phyloP scores from a whole-genome alignment of 2,888 invertebrate genomes.

The Eupeodes luniger region DNA sequence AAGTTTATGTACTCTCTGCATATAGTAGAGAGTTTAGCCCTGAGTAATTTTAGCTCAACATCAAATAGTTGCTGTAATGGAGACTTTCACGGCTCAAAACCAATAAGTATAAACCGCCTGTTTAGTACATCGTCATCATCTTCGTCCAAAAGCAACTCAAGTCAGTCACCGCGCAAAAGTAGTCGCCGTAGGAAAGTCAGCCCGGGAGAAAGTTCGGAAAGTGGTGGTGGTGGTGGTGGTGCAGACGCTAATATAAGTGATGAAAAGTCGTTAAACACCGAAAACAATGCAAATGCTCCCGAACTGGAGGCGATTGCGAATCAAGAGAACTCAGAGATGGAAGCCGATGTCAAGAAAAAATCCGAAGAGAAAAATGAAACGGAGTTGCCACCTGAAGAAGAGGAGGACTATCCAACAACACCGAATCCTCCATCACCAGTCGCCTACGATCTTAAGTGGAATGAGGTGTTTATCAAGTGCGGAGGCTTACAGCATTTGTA shows the following conservation, averaged over 20 bases:
- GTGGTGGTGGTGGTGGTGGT: conserved; percentile 33
- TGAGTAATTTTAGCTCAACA: conserved; percentile 80
- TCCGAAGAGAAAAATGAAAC: conserved; percentile 70
- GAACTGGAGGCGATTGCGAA: conserved; percentile 43
- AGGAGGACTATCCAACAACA: conserved; percentile 55
- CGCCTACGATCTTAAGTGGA: conserved; percentile 86
- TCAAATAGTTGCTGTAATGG: conserved; percentile 64
- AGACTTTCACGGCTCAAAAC: conserved; percentile 52
- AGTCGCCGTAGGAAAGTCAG: conserved; percentile 65
- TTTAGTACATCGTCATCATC: conserved; percentile 68
- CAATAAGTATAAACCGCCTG: conserved; percentile 58
- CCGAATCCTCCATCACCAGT: conserved; percentile 66
- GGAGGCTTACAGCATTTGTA: conserved; percentile 95
- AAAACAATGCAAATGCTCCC: conserved; percentile 30
- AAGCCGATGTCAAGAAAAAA: conserved; percentile 50
- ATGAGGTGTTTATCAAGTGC: conserved; percentile 92
- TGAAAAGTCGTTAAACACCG: conserved; percentile 60
- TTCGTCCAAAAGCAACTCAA: conserved; percentile 68
- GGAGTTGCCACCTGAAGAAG: conserved; percentile 60
- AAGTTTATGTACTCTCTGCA: conserved; percentile 97
- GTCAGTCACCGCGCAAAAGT: conserved; percentile 65
- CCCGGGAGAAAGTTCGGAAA: conserved; percentile 69
- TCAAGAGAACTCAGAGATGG: conserved; percentile 14
- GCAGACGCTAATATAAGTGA: conserved; percentile 72
- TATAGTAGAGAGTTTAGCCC: conserved; percentile 91